Evolutionary conservation across 2,113 vertebrate genomes (phyloP), one percentile per base, ranked within the genome.

Genomic region (Rhea americana): DNA sequence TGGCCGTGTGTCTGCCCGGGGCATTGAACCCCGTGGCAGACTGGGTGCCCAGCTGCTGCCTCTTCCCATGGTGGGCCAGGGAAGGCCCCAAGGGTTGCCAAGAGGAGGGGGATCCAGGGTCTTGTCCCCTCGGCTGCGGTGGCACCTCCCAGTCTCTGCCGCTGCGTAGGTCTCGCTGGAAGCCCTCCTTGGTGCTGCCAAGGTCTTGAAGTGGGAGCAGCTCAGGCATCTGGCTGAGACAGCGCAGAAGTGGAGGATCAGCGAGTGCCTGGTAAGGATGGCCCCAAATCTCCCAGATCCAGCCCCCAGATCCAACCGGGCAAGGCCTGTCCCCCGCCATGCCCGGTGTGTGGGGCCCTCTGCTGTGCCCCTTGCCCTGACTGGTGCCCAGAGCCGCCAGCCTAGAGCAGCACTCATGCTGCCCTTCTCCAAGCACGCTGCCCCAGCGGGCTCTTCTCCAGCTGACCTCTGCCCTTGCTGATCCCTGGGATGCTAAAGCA

Each of bases 341-440:
- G n/a, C 19, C n/a, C 59, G 8, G 58, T 35, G 32, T n/a, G 58
- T n/a, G 32, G 32, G 32, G 32, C 58, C 22, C n/a, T n/a, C 20
- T 22, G 19, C 30, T 55, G 53, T 55, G 53, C 26, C 17, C 15
- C n/a, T 74, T 26, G 43, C 26, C n/a, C 3, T 25, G 13, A 22
- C 73, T 68, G 43, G 43, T 19, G 35, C 62, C 48, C 9, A 7
- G 24, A 5, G 1, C 13, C 3, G 15, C 7, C 45, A 66, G 30
- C 19, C 22, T 55, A 37, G 12, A 13, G 43, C 6, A 6, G 6
- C 19, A 41, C 25, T 15, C 3, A 6, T 1, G 6, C 9, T 70
- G 5, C 62, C 14, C 51, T 26, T 37, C 11, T 35, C 67, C 0
- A 2, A 12, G 7, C 0, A 3, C 21, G 25, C 0, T 0, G 45